phyloP scores from a whole-genome alignment of 2,888 invertebrate genomes.

The Philhelius pedissequus region DNA sequence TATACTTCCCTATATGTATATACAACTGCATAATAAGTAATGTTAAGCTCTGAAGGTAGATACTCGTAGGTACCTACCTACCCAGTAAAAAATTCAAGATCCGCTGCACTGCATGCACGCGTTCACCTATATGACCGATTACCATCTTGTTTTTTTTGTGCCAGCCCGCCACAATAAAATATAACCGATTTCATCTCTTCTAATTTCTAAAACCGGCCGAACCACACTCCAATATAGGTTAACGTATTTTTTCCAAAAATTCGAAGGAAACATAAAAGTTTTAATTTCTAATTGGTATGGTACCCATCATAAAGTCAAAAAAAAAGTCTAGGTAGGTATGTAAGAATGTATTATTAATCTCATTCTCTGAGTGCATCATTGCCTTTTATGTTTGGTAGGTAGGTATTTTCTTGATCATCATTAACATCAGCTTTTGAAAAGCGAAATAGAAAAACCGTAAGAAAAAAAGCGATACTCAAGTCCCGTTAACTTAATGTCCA shows the following conservation, averaged over 20 bases:
- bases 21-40: no score
- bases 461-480: constrained; percentile 30
- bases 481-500: constrained; percentile 62
- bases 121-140: no score
- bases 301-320: constrained; percentile 15
- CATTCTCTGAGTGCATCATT: not conserved
- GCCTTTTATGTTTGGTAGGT: constrained; percentile 16
- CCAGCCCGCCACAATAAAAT: no score
- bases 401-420: constrained; percentile 24
- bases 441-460: constrained; percentile 64
- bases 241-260: constrained; percentile 8
- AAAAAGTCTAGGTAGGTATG: no score
- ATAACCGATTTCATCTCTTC: no score
- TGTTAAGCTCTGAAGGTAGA: no score
- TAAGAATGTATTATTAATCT: not conserved
- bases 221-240: not conserved
- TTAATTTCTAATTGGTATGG: constrained; percentile 35
- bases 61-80: no score
- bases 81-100: no score
- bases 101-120: no score
- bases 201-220: not conserved
- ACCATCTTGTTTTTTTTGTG: no score
- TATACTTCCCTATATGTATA: no score
- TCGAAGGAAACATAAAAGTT: constrained; percentile 28
- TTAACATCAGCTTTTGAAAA: constrained; percentile 52